phyloP scores from a whole-genome alignment of 2,888 invertebrate genomes.

The Leistus spinibarbis region DNA sequence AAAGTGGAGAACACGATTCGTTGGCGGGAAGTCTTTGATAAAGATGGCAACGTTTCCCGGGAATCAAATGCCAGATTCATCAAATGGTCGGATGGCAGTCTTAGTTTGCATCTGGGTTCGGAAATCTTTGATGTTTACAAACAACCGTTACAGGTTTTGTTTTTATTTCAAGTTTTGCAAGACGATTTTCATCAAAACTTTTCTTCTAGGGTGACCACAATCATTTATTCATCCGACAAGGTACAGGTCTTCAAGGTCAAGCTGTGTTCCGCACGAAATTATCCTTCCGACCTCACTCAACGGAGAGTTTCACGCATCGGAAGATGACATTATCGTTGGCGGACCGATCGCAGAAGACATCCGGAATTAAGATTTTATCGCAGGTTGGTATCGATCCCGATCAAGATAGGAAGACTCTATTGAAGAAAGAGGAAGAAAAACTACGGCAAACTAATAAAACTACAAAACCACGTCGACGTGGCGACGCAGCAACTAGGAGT shows the following conservation, averaged over 20 bases:
- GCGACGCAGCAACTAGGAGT: slow-evolving; percentile 53
- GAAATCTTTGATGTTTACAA: slow-evolving; percentile 98
- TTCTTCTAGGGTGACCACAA: slow-evolving; percentile 86
- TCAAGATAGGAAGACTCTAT: slow-evolving; percentile 85
- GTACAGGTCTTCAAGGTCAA: slow-evolving; percentile 96
- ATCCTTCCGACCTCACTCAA: slow-evolving; percentile 97
- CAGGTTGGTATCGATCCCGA: slow-evolving; percentile 95
- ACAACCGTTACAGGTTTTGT: slow-evolving; percentile 78
- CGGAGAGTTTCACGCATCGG: slow-evolving; percentile 97
- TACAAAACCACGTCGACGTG: slow-evolving; percentile 58
- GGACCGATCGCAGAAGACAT: slow-evolving; percentile 90
- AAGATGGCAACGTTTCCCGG: slow-evolving; percentile 78
- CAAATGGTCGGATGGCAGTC: slow-evolving; percentile 97
- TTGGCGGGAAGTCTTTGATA: slow-evolving; percentile 86
- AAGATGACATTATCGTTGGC: slow-evolving; percentile 99
- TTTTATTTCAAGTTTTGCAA: neutral
- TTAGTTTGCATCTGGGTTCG: slow-evolving; percentile 94
- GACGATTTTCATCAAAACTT: neutral
- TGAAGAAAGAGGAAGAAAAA: slow-evolving; percentile 98
- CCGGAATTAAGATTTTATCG: slow-evolving; percentile 94
- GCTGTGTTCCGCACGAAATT: slow-evolving; percentile 96
- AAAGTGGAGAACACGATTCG: slow-evolving; percentile 98
- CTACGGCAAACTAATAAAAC: slow-evolving; percentile 83
- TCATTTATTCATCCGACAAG: slow-evolving; percentile 96
- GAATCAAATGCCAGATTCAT: slow-evolving; percentile 96